A percentile compares a stretch with the other conserved stretches of the same genome.
phyloP scores from a whole-genome alignment of 2,797 vertebrate genomes.

The Acrossocheilus wenchowensis region DNA sequence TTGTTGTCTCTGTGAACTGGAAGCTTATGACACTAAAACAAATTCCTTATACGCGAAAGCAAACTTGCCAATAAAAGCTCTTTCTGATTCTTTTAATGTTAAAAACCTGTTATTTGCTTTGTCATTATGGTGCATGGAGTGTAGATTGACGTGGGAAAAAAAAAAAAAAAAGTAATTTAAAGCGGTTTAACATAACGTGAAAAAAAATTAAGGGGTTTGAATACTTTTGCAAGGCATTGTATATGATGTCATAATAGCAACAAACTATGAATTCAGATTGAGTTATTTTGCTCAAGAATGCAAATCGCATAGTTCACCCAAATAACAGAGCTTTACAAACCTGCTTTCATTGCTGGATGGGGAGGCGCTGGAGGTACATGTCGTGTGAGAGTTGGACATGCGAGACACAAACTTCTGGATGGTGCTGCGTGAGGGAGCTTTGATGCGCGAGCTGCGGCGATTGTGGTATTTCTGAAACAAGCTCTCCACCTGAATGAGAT shows the following conservation, averaged over 20 bases:
- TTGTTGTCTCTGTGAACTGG: no score
- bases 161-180: no score
- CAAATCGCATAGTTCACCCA: not conserved
- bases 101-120: no score
- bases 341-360: conserved; percentile 90
- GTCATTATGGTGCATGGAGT: no score
- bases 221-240: not conserved
- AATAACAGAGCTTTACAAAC: conserved; percentile 63
- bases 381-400: conserved; percentile 89
- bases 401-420: conserved; percentile 94
- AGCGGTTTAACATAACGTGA: not conserved
- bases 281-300: not conserved
- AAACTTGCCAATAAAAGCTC: no score
- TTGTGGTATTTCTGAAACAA: conserved; percentile 94
- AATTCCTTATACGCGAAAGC: no score
- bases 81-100: no score
- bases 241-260: not conserved
- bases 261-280: not conserved
- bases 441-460: conserved; percentile 90
- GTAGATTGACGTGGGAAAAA: no score
- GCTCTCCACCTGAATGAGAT: conserved; percentile 84
- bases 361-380: conserved; percentile 85
- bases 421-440: conserved; percentile 91
- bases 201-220: not conserved
- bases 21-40: no score